These are phyloP conservation scores for Capromys pilorides DNA, from an alignment of 2,797 vertebrate species.

Conservation along the genomic window DNA sequence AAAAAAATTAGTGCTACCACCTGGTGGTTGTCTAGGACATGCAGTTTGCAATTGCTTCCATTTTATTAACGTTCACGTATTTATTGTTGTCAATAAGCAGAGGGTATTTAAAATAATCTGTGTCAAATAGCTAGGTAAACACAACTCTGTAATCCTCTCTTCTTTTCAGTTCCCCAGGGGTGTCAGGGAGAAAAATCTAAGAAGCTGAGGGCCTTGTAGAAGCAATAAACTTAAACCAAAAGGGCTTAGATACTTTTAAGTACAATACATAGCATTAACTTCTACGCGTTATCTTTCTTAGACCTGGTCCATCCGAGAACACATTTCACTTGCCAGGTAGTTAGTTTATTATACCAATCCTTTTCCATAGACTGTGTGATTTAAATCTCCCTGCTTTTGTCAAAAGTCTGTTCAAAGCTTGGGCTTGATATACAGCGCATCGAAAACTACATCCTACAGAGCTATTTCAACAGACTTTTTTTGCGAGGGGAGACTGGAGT, in stretches of 20 bases:
- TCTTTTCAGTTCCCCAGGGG: not conserved
- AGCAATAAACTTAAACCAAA: not conserved
- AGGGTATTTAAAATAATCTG: not conserved
- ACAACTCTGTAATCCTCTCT: not conserved
- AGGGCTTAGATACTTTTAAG: not conserved
- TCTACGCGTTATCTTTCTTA: not conserved
- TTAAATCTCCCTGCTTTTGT: not conserved
- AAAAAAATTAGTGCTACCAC: not conserved
- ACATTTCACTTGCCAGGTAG: not conserved
- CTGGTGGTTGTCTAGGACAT: not conserved
- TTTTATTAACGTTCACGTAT: slow-evolving; percentile 5
- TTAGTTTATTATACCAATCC: not conserved
- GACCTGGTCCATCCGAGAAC: not conserved
- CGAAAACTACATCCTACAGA: not conserved
- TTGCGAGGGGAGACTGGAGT: no score
- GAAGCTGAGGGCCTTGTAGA: not conserved
- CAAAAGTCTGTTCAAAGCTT: slow-evolving; percentile 12
- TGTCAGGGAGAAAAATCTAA: not conserved
- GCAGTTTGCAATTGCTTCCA: not conserved
- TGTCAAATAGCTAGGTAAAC: not conserved
- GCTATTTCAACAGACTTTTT: not conserved
- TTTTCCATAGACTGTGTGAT: not conserved
- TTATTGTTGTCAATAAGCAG: not conserved
- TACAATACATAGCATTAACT: not conserved
- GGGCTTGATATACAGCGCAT: not conserved